Evolutionary conservation across 2,113 vertebrate genomes (phyloP), one percentile per base, ranked within the genome.

Genomic region (Melanotaenia duboulayi): DNA sequence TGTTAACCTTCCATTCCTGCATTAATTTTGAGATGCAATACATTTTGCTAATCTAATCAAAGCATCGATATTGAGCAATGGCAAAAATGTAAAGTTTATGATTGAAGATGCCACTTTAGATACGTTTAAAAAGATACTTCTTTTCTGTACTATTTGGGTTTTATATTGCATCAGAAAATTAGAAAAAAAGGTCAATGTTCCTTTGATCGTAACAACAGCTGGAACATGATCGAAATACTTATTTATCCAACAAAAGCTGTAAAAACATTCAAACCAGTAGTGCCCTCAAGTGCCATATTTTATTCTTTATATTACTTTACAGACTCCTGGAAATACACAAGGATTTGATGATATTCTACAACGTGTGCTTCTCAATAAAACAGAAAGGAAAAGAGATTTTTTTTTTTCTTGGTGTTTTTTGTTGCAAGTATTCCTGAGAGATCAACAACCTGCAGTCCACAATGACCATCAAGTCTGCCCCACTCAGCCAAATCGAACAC

Each of bases 41-140:
- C 59, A 67, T 32, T 32, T 24, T 16, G n/a, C 42, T 79, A 66
- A 74, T 87, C 79, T 75, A 65, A 82, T 90, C 71, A 84, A 86
- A 90, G 80, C 58, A 66, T 28, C 49, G 52, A 70, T 22, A 20
- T 17, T 64, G 35, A 59, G 25, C 9, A 35, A 62, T 54, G 22
- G 40, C 32, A 64, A 50, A 24, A 52, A 66, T 71, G 35, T 55
- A 78, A 50, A 37, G 35, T 8, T 60, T 57, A 28, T 73, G 63
- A 81, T 79, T 42, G 68, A 40, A 82, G 57, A 78, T 64, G n/a
- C 66, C 72, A 85, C 66, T 81, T 78, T 71, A 74, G 20, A 40
- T 71, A 39, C 17, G 54, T 28, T 61, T 55, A 61, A 1, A 49
- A 68, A 40, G 59, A 63, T 44, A 11, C 8, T 16, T 52, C 16